Evolutionary conservation across 2,888 invertebrate species (phyloP).

Genomic region (Phymatocera aterrima): DNA sequence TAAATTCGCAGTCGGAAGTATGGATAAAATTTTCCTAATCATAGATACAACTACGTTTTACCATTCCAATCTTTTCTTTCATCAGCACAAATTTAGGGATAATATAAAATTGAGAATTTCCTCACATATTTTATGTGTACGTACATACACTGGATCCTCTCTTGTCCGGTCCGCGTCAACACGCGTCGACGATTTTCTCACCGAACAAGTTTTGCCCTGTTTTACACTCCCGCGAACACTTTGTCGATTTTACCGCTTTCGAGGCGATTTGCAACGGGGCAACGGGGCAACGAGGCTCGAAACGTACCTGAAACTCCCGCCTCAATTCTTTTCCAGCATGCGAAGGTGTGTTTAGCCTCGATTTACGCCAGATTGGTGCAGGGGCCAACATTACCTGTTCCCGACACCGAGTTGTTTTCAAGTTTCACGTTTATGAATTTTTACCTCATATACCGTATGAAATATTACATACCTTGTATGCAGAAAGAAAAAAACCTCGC

Average conservation of each 20-base stretch:
- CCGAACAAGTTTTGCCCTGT: not conserved
- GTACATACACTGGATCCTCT: not conserved
- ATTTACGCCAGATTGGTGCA: not conserved
- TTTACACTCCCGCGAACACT: constrained; percentile 34
- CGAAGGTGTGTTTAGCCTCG: constrained; percentile 15
- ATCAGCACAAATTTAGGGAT: too few relatives aligned
- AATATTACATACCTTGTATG: not conserved
- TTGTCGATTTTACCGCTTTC: constrained; percentile 24
- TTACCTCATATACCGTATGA: not conserved
- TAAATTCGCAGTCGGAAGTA: too few relatives aligned
- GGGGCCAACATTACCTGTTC: not conserved
- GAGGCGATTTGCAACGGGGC: constrained; percentile 26
- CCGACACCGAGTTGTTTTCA: not conserved
- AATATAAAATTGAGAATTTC: not conserved
- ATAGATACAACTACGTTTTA: too few relatives aligned
- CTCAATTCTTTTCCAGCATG: not conserved
- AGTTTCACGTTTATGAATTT: not conserved
- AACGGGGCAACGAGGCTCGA: constrained; percentile 31
- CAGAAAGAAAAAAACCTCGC: not conserved
- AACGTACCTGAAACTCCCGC: not conserved
- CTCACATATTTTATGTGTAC: not conserved
- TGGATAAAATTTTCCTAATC: too few relatives aligned
- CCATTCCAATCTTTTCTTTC: too few relatives aligned
- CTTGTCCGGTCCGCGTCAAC: not conserved
- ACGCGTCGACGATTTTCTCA: not conserved